These are phyloP conservation scores for Neocrepidodera transversa DNA, from an alignment of 2,888 invertebrate genomes.

Conservation along the genomic window DNA sequence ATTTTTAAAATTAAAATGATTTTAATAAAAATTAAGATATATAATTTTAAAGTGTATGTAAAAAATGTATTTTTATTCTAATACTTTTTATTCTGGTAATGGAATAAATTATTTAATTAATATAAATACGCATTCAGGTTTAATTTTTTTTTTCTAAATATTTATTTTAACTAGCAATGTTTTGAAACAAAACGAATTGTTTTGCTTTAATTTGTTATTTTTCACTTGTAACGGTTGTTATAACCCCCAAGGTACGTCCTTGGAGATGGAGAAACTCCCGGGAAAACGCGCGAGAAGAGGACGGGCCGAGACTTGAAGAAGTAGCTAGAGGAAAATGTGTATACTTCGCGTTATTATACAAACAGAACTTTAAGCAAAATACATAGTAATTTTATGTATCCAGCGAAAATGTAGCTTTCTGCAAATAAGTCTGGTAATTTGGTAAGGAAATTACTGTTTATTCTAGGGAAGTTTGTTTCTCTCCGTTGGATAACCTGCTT, in stretches of 20 bases:
- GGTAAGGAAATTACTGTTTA: constrained; percentile 62
- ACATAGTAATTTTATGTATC: constrained; percentile 61
- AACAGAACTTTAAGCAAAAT: constrained; percentile 58
- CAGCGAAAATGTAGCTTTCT: constrained; percentile 59
- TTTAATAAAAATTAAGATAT: no score
- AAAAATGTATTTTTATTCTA: no score
- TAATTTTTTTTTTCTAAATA: no score
- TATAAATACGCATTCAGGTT: no score
- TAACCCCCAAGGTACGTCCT: background rate
- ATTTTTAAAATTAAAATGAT: no score
- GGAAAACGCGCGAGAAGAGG: constrained; percentile 37
- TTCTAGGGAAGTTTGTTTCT: constrained; percentile 58
- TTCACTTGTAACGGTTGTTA: no score
- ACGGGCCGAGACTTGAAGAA: constrained; percentile 48
- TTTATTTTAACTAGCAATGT: no score
- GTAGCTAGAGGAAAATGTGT: constrained; percentile 50
- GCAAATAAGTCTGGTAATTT: constrained; percentile 61
- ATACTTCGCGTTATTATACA: constrained; percentile 55
- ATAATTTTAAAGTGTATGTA: no score
- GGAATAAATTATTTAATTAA: no score
- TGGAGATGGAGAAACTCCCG: constrained; percentile 12
- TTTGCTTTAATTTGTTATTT: no score
- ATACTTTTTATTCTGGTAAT: no score
- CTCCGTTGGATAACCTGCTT: constrained; percentile 51
- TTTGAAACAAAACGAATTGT: no score